Evolutionary conservation across 2,113 vertebrate species (phyloP), one percentile per base, ranked within the genome.

Genomic region (Erythrolamprus reginae): DNA sequence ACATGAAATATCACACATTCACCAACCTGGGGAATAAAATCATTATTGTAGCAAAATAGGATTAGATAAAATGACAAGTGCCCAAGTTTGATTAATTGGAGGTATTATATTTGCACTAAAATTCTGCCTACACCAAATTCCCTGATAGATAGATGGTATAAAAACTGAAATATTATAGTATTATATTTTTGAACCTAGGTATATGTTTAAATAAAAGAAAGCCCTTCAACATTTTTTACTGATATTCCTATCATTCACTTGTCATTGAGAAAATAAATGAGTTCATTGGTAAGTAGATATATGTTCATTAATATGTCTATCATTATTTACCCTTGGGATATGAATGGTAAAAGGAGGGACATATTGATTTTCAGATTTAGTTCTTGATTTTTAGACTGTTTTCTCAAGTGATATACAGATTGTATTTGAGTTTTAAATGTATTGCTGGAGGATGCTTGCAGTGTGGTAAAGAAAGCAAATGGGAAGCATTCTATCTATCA

Each of bases 51-150:
- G 4, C 13, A 1, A 10, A 93, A 92, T 3, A 88, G 24, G 10
- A 33, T 89, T 50, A 91, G 91, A 33, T 90, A 93, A 89, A 33
- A 61, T 4, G 84, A 94, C 86, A 70, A 2, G 33, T 6, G 47
- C 90, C 91, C 92, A 91, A 92, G 82, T 42, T 82, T 92, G 91
- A 92, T 92, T 86, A 92, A 86, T 89, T 89, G 52, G 61, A 89
- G 12, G 9, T 83, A 87, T 89, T 82, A 61, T 89, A 33, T 87
- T 88, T 88, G 4, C 45, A 24, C 88, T 50, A 17, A 89, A 90
- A 83, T 50, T 92, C 47, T 82, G 52, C 17, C 52, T 70, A 82
- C 82, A 82, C 17, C 52, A 45, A n/a, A 89, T n/a, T 53, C 61
- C 52, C 84, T 50, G n/a, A 87, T 87, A 53, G 51, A 89, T 0